Base-by-base conservation (phyloP, 2,113 vertebrate genomes). In the Melanocharis versteri region DNA sequence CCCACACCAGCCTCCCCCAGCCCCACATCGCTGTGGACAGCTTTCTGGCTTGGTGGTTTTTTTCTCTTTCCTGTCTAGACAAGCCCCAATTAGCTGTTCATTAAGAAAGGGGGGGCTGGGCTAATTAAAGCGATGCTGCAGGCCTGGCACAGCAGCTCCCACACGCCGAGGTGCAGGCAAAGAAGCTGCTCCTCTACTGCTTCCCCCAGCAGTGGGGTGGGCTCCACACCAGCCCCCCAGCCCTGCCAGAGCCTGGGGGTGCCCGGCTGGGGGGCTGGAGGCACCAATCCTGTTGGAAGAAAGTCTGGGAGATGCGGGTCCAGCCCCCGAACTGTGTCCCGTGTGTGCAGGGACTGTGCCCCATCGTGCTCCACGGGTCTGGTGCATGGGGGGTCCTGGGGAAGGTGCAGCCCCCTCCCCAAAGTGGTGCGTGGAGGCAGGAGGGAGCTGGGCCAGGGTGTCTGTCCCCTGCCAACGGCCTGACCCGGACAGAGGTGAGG, bases 31-130 rank as follows among this genome's bases (percentile, higher is more conserved):
- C 87, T 82, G 35, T 1, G 78, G 92, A 57, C 83, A 83, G 81
- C 62, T 91, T 91, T 91, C 75, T 91, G 73, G 62, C 82, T 71
- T 60, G 21, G 26, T 12, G 4, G 4, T 40, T 93, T 89, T 96
- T 92, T 96, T 50, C 45, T 44, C 61, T 96, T 98, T 98, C 97
- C 97, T 98, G 97, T 97, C 98, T 97, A 98, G 97, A 98, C 97
- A 83, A 82, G 94, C 86, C 88, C 92, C 95, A 97, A 97, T 94
- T 96, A 98, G 96, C 95, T 94, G 93, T 94, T 97, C 93, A 96
- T 97, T 98, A 98, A 97, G 91, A 94, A 95, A 87, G 78, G 48
- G 87, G 88, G 56, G 82, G 85, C 89, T 91, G 95, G 89, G 94
- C 94, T 96, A 96, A 96, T 96, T 97, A 97, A 94, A 96, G 88